These are phyloP conservation scores for Fissipunctia ypsillon DNA, from an alignment of 2,888 invertebrate genomes.

Conservation along the genomic window DNA sequence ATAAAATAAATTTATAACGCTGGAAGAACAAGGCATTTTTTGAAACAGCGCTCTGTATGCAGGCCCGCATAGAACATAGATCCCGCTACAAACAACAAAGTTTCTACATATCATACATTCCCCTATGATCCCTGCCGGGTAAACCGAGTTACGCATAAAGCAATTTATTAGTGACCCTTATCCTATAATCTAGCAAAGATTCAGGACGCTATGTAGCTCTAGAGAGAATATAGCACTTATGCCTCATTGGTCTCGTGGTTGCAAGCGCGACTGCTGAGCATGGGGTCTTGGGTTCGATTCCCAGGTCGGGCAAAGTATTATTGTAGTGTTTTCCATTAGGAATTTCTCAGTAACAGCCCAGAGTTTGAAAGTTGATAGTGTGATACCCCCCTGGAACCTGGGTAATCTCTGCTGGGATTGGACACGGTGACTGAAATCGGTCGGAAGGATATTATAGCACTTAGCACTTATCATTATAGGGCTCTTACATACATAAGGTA, in stretches of 20 bases:
- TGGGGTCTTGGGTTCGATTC: too few species aligned
- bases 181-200: slow-evolving; percentile 22
- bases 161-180: slow-evolving; percentile 47
- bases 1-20: neutral
- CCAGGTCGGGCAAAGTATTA: too few species aligned
- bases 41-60: neutral
- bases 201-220: slow-evolving; percentile 20
- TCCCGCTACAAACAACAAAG: slow-evolving; percentile 8
- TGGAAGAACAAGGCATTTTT: neutral
- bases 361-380: too few species aligned
- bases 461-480: too few species aligned
- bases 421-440: too few species aligned
- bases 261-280: too few species aligned
- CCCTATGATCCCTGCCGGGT: slow-evolving; percentile 10
- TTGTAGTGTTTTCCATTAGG: too few species aligned
- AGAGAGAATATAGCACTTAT: neutral
- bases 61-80: neutral
- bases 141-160: slow-evolving; percentile 39
- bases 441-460: too few species aligned
- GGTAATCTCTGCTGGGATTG: too few species aligned
- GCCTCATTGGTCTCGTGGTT: too few species aligned
- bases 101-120: slow-evolving; percentile 5
- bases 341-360: too few species aligned
- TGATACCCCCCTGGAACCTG: too few species aligned
- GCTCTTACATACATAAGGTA: neutral